These are phyloP conservation scores for Pollenia amentaria DNA, from an alignment of 2,888 invertebrate genomes.

Conservation along the genomic window DNA sequence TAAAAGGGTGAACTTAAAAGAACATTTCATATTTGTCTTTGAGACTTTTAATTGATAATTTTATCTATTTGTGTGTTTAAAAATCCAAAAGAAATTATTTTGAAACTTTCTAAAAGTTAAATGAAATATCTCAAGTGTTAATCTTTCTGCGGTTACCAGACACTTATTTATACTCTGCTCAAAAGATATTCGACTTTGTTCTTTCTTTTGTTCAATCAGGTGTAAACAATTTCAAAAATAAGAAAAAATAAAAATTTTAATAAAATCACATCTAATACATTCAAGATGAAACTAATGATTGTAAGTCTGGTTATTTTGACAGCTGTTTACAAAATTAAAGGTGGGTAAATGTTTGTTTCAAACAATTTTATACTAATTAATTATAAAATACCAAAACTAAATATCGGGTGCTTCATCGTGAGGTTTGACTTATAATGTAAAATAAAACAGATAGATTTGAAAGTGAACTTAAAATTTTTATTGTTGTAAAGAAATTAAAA, in stretches of 20 bases:
- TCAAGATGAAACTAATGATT: constrained; percentile 63
- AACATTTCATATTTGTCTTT: constrained; percentile 1
- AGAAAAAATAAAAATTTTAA: constrained; percentile 1
- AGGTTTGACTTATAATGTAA: too few species aligned
- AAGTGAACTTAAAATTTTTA: too few species aligned
- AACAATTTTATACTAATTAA: too few species aligned
- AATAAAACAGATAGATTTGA: too few species aligned
- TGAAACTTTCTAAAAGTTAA: background rate
- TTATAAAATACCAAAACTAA: too few species aligned
- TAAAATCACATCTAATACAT: background rate
- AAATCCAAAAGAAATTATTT: background rate
- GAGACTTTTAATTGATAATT: constrained; percentile 12
- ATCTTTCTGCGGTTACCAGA: background rate
- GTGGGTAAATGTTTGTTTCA: constrained; percentile 42
- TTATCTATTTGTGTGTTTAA: background rate
- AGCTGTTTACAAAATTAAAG: constrained; percentile 67
- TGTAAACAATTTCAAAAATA: constrained; percentile 8
- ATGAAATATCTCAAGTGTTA: constrained; percentile 9
- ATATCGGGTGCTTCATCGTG: too few species aligned
- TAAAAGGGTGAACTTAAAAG: background rate
- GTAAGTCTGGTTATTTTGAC: constrained; percentile 66
- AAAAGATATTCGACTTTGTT: background rate
- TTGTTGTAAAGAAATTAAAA: too few species aligned
- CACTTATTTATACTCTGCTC: background rate
- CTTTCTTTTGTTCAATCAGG: constrained; percentile 9